Evolutionary conservation across 2,797 vertebrate species (phyloP).

Genomic region (Ceyx erithaca): DNA sequence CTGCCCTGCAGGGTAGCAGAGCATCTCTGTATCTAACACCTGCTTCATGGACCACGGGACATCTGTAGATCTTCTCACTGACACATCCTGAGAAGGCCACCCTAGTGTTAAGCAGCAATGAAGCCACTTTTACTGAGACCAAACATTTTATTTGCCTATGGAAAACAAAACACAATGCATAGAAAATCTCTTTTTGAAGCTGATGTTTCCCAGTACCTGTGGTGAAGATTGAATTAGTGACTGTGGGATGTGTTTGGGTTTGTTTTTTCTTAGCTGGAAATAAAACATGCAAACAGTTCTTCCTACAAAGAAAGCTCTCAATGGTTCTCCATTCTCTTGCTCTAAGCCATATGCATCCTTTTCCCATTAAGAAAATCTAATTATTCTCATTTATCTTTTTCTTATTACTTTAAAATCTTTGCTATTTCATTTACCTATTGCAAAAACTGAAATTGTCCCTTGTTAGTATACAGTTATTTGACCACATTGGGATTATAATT

Average conservation of each 20-base stretch:
- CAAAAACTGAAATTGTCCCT: neutral
- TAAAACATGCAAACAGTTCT: neutral
- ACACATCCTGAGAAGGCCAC: slow-evolving; percentile 3
- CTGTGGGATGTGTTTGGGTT: neutral
- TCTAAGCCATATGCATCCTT: neutral
- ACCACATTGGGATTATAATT: neutral
- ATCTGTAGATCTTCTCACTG: slow-evolving; percentile 48
- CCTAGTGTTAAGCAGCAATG: slow-evolving; percentile 3
- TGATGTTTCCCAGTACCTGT: neutral
- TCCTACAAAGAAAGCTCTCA: neutral
- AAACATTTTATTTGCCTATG: neutral
- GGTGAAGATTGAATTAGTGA: slow-evolving; percentile 11
- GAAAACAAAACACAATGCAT: neutral
- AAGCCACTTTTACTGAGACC: slow-evolving; percentile 1
- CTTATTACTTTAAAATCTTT: neutral
- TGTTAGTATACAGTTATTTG: neutral
- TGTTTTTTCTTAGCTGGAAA: neutral
- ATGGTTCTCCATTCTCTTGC: neutral
- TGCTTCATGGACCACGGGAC: slow-evolving; percentile 43
- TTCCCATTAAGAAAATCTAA: neutral
- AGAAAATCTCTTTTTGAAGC: slow-evolving; percentile 2
- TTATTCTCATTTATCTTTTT: neutral
- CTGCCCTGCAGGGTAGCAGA: neutral
- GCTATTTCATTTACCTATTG: neutral
- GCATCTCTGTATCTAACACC: slow-evolving; percentile 11